Conservation (phyloP, 1,140 invertebrate species). For the Archivesica marissinica region DNA sequence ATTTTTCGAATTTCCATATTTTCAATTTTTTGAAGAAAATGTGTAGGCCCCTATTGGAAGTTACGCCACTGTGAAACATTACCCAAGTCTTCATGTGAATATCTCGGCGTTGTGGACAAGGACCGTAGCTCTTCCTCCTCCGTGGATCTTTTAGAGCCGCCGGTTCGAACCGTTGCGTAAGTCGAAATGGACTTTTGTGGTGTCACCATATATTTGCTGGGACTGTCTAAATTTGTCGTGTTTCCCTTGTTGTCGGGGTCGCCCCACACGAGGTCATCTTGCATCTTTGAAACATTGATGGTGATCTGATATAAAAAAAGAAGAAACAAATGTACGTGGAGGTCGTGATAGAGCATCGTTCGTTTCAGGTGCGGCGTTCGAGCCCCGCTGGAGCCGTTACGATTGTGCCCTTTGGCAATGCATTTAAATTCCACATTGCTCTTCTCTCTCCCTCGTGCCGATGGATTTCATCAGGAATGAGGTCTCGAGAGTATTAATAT, state of each 20-base stretch:
- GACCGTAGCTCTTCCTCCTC: constrained; percentile 51
- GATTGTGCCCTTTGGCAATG: too few species aligned
- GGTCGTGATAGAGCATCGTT: too few species aligned
- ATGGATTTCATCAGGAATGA: too few species aligned
- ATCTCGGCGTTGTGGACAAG: constrained; percentile 57
- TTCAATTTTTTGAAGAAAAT: too few species aligned
- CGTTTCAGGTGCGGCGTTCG: too few species aligned
- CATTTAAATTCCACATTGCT: too few species aligned
- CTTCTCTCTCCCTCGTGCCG: too few species aligned
- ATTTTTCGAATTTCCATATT: too few species aligned
- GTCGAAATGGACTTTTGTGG: constrained; percentile 29
- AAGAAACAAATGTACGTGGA: not conserved
- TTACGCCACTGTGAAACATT: too few species aligned
- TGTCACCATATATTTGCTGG: not conserved
- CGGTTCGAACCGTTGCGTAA: not conserved
- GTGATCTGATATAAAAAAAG: not conserved
- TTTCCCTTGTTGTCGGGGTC: not conserved
- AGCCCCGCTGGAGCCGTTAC: too few species aligned
- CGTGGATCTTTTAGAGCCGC: constrained; percentile 41
- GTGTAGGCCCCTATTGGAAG: too few species aligned
- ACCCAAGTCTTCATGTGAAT: constrained; percentile 57
- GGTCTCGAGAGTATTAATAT: too few species aligned
- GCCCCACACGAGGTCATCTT: not conserved
- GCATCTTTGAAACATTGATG: not conserved
- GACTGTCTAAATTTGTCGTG: not conserved